phyloP scores from a whole-genome alignment of 2,888 invertebrate genomes.

The Pristionchus fissidentatus region DNA sequence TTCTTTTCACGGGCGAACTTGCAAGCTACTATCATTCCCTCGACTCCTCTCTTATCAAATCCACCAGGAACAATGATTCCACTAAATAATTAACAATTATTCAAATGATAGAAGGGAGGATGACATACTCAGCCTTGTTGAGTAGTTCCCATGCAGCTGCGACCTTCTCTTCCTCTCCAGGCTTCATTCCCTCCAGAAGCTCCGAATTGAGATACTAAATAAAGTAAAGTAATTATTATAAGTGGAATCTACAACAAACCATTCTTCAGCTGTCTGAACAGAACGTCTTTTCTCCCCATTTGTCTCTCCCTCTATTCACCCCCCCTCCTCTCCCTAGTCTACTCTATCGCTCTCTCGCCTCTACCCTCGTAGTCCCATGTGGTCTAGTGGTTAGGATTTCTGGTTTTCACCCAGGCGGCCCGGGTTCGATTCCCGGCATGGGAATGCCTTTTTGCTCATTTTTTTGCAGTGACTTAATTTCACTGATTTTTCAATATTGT shows the following conservation, averaged over 20 bases:
- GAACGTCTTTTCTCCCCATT: background rate
- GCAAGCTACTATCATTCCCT: constrained; percentile 94
- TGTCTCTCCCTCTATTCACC: too few relatives aligned
- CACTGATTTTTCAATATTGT: background rate
- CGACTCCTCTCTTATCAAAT: constrained; percentile 94
- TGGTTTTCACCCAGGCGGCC: constrained; percentile 63
- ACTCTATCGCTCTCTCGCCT: background rate
- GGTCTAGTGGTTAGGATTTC: constrained; percentile 64
- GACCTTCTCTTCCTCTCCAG: constrained; percentile 54
- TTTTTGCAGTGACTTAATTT: background rate
- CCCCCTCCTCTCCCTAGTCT: background rate
- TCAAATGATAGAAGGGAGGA: too few relatives aligned
- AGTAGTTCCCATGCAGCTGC: constrained; percentile 62
- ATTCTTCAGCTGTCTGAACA: background rate
- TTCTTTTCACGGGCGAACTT: constrained; percentile 91
- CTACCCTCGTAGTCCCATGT: constrained; percentile 51
- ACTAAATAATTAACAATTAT: constrained; percentile 78
- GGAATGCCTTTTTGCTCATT: constrained; percentile 17
- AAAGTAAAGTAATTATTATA: background rate
- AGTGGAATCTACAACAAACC: background rate
- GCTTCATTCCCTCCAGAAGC: constrained; percentile 55
- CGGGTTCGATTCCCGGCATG: constrained; percentile 61
- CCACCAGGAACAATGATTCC: constrained; percentile 97
- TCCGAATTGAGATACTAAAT: constrained; percentile 63
- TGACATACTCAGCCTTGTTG: constrained; percentile 66